These are phyloP conservation scores for Erythrocercus mccallii DNA, from an alignment of 2,113 vertebrate genomes.

Conservation along the genomic window DNA sequence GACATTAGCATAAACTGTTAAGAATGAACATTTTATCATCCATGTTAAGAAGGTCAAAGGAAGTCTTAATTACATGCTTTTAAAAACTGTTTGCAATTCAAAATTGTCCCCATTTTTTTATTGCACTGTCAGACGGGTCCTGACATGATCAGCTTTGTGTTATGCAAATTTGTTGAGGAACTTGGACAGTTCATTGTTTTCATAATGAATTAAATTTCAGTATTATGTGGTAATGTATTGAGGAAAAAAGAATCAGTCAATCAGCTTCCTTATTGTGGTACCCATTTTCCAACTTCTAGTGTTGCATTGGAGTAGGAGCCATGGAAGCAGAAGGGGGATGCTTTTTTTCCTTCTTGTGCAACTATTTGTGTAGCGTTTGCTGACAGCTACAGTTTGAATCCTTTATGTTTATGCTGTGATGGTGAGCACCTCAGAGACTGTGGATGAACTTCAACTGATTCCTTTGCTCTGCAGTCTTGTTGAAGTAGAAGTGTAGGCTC, in stretches of 20 bases:
- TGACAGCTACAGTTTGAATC: slow-evolving; percentile 55
- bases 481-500: not conserved
- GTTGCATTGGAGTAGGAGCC: not conserved
- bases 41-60: not conserved
- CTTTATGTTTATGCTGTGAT: slow-evolving; percentile 34
- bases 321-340: not conserved
- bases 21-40: slow-evolving; percentile 19
- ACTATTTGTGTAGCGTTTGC: slow-evolving; percentile 55
- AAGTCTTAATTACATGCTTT: not conserved
- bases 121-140: not conserved
- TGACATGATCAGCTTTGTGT: not conserved
- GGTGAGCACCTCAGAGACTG: slow-evolving; percentile 15
- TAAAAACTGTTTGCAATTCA: not conserved
- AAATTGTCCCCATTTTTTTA: not conserved
- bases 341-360: not conserved
- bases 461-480: not conserved
- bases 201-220: not conserved
- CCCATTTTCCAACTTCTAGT: slow-evolving; percentile 35
- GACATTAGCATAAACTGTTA: not conserved
- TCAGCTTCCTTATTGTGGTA: not conserved
- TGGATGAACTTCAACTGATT: not conserved
- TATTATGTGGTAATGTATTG: not conserved
- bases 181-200: not conserved
- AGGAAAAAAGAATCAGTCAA: not conserved
- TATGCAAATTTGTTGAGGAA: not conserved